Evolutionary conservation across 2,113 vertebrate genomes (phyloP), one percentile per base, ranked within the genome.

Genomic region (Electrona antarctica): DNA sequence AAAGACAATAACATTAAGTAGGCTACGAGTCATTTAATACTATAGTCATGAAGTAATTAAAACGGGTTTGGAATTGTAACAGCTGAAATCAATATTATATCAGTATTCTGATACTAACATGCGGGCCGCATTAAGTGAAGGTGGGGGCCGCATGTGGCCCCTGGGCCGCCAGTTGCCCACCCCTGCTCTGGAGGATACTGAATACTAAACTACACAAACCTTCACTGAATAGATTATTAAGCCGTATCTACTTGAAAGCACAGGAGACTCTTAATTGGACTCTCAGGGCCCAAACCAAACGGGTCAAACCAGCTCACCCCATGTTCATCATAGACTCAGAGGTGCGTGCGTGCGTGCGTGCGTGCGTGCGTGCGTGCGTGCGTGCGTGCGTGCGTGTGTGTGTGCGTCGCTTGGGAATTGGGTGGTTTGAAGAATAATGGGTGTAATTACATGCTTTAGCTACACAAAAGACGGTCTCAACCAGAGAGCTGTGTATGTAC

Each of bases 231-330:
- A 59, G 57, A 9, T 29, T 11, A 9, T 29, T 11, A 8, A 33
- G 28, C 15, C 8, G n/a, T 8, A 1, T 15, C 14, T 56, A 56
- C 33, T 41, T 41, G 59, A 64, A 28, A 46, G 67, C 28, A 60
- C 69, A 67, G 57, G 49, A 55, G 74, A 41, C n/a, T 65, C 13
- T 21, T 62, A 61, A 64, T 56, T 59, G 62, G 78, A 73, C 79
- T 69, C 62, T 28, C 13, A 59, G 77, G 62, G 60, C 82, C 74
- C 66, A 69, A 59, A 77, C 28, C 15, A 45, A 67, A 76, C 76
- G 41, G 57, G 78, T 69, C 52, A 64, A 85, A 85, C 84, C 55
- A 66, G 82, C 85, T 41, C 33, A 45, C 11, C 74, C 13, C 72
- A 72, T 41, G 45, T 50, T 68, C 47, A 12, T 28, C 7, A 50